Evolutionary conservation across 2,113 vertebrate genomes (phyloP).

Genomic region (Oxyura jamaicensis): DNA sequence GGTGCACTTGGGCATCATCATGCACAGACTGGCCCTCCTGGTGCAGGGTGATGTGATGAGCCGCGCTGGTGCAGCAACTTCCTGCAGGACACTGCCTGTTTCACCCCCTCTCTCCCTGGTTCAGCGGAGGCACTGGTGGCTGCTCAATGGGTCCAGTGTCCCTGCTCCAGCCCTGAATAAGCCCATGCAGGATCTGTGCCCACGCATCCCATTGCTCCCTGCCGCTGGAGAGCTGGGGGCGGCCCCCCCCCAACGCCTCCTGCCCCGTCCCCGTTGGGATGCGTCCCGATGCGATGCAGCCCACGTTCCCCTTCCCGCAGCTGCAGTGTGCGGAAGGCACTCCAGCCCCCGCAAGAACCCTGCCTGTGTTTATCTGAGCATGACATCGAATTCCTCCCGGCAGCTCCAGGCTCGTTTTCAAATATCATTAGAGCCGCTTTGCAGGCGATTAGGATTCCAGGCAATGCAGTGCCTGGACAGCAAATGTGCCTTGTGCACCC

Average conservation of each 20-base stretch:
- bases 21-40: rapidly evolving
- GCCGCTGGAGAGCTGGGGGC: background rate
- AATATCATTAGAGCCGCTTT: background rate
- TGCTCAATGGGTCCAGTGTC: background rate
- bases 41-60: background rate
- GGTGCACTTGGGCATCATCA: rapidly evolving
- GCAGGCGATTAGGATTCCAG: background rate
- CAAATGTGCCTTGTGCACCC: background rate
- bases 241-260: background rate
- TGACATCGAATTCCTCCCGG: background rate
- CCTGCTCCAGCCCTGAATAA: background rate
- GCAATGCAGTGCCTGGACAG: background rate
- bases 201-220: rapidly evolving
- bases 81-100: background rate
- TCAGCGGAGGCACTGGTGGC: background rate
- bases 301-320: background rate
- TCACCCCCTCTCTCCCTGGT: background rate
- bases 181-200: background rate
- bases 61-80: rapidly evolving
- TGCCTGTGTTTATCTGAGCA: background rate
- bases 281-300: conserved; percentile 13
- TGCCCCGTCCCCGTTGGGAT: background rate
- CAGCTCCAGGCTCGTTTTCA: background rate
- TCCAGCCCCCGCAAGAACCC: background rate
- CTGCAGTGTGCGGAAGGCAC: background rate